phyloP scores from a whole-genome alignment of 2,888 invertebrate species.

The Glyphotaelius pellucidus region DNA sequence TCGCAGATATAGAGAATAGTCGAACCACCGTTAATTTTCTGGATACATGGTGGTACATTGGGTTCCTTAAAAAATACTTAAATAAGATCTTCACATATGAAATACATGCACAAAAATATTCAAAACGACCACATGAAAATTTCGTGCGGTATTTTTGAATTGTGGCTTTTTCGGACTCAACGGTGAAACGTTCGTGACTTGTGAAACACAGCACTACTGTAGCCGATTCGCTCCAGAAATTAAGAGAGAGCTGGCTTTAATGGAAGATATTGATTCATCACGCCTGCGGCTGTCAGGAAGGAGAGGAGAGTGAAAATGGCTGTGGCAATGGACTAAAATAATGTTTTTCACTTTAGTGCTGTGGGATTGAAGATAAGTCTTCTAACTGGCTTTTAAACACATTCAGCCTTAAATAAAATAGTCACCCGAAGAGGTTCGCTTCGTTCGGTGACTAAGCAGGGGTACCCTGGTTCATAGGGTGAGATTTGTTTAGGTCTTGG shows the following conservation, averaged over 20 bases:
- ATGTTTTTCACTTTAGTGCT: not conserved
- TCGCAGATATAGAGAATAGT: too few relatives aligned
- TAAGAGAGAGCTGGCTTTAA: slow-evolving; percentile 4
- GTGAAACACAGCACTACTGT: not conserved
- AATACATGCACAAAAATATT: too few relatives aligned
- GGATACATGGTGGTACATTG: not conserved
- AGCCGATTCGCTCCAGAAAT: slow-evolving; percentile 29
- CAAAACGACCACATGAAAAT: too few relatives aligned
- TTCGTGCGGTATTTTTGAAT: not conserved
- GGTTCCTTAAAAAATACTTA: too few relatives aligned
- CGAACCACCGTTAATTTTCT: not conserved
- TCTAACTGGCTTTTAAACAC: too few relatives aligned
- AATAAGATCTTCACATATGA: not conserved
- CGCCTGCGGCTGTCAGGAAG: not conserved
- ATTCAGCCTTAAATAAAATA: too few relatives aligned
- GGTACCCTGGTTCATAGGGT: too few relatives aligned
- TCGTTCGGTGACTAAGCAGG: too few relatives aligned
- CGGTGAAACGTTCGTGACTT: slow-evolving; percentile 34
- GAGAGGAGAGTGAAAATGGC: slow-evolving; percentile 6
- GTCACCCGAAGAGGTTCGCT: too few relatives aligned
- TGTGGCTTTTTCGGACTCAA: not conserved
- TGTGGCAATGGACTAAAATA: not conserved
- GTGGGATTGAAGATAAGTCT: not conserved
- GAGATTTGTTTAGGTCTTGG: too few relatives aligned
- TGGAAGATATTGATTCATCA: slow-evolving; percentile 36